Evolutionary conservation across 2,113 vertebrate species (phyloP).

Genomic region (Eulemur macaco): DNA sequence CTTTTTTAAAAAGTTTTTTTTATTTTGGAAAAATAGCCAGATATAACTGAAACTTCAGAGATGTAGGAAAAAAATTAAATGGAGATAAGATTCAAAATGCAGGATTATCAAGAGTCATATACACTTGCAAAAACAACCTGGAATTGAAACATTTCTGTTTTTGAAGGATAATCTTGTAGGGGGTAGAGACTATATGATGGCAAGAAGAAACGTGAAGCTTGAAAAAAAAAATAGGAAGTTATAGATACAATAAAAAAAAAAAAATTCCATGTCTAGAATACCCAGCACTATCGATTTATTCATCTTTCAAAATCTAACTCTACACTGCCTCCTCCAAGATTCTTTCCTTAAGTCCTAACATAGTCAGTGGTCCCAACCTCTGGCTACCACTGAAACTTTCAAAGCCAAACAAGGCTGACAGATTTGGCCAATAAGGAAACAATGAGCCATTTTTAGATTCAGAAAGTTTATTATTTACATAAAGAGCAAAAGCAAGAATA

Average conservation of each 20-base stretch:
- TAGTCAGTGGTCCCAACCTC: not conserved
- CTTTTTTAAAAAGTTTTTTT: not conserved
- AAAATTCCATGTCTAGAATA: not conserved
- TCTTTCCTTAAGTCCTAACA: not conserved
- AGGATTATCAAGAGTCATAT: not conserved
- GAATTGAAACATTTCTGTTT: not conserved
- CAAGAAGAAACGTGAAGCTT: not conserved
- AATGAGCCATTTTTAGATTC: not conserved
- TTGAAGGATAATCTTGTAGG: not conserved
- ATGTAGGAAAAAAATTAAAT: not conserved
- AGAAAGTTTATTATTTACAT: not conserved
- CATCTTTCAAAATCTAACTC: not conserved
- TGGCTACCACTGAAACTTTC: not conserved
- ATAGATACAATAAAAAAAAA: not conserved
- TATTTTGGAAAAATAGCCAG: not conserved
- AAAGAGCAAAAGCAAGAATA: not conserved
- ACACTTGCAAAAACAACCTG: not conserved
- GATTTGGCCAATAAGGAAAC: not conserved
- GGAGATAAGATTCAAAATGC: not conserved
- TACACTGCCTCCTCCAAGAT: not conserved
- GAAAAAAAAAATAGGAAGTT: not conserved
- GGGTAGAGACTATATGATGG: not conserved
- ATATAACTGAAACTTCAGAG: not conserved
- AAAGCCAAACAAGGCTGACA: not conserved
- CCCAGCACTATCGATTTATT: not conserved